These are phyloP conservation scores for Epinephelus coioides DNA, from an alignment of 2,797 vertebrate genomes.

Conservation along the genomic window DNA sequence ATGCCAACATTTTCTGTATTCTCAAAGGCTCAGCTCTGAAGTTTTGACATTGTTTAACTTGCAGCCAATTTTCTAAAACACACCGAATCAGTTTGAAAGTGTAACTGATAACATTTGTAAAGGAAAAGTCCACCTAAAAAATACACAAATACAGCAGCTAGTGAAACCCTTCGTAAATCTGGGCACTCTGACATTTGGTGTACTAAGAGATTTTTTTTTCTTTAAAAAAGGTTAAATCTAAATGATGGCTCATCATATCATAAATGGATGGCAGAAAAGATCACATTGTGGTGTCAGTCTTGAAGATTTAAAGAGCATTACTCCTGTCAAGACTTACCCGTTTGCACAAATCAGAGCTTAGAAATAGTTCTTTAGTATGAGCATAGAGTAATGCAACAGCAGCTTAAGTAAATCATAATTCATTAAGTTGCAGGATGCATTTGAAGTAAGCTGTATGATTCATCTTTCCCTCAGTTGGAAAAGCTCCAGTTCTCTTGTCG, in stretches of 20 bases:
- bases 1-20: conserved; percentile 28
- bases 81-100: conserved; percentile 17
- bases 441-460: not conserved
- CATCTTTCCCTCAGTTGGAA: not conserved
- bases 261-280: not conserved
- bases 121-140: not conserved
- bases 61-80: conserved; percentile 48
- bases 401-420: not conserved
- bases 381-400: not conserved
- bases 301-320: not conserved
- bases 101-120: conserved; percentile 14
- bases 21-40: conserved; percentile 29
- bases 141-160: not conserved
- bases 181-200: not conserved
- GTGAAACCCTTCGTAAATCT: not conserved
- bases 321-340: conserved; percentile 4
- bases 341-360: conserved; percentile 2
- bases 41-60: conserved; percentile 43
- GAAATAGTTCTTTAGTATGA: not conserved
- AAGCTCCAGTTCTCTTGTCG: not conserved
- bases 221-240: not conserved
- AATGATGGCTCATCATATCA: conserved; percentile 11
- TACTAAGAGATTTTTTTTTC: too few species aligned
- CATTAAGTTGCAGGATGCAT: not conserved
- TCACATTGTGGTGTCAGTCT: conserved; percentile 4